These are phyloP conservation scores for Clarias gariepinus DNA, from an alignment of 2,113 vertebrate species.

Conservation along the genomic window DNA sequence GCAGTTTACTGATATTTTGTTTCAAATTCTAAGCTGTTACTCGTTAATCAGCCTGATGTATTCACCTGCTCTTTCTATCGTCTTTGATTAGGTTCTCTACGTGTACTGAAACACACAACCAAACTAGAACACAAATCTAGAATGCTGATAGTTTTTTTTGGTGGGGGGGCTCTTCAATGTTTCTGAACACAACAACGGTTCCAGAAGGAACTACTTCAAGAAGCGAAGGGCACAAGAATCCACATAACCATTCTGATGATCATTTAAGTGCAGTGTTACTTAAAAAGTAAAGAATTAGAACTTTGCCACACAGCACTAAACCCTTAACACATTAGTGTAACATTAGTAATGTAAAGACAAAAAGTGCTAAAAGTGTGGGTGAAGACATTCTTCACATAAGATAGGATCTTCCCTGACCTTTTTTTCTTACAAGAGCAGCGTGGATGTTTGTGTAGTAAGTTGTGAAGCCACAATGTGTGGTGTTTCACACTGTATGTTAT, in stretches of 20 bases:
- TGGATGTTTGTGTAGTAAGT: neutral
- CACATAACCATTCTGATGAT: neutral
- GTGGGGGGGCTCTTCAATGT: no score
- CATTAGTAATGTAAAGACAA: neutral
- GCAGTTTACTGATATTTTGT: no score
- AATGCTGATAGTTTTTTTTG: no score
- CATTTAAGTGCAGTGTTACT: neutral
- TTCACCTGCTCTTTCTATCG: neutral
- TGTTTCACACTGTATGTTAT: slow-evolving; percentile 15
- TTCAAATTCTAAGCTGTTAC: neutral
- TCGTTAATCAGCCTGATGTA: neutral
- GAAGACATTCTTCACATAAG: neutral
- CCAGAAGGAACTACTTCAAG: neutral
- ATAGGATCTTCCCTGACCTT: neutral
- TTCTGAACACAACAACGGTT: neutral
- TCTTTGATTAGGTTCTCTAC: neutral
- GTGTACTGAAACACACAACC: neutral
- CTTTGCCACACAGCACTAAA: neutral
- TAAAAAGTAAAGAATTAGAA: neutral
- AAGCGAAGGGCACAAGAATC: neutral
- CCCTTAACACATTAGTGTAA: neutral
- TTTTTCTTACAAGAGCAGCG: neutral
- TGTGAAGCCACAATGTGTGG: neutral
- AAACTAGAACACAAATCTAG: no score
- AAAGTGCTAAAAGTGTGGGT: neutral